phyloP scores from a whole-genome alignment of 2,888 invertebrate genomes.

The Limnephilus marmoratus region DNA sequence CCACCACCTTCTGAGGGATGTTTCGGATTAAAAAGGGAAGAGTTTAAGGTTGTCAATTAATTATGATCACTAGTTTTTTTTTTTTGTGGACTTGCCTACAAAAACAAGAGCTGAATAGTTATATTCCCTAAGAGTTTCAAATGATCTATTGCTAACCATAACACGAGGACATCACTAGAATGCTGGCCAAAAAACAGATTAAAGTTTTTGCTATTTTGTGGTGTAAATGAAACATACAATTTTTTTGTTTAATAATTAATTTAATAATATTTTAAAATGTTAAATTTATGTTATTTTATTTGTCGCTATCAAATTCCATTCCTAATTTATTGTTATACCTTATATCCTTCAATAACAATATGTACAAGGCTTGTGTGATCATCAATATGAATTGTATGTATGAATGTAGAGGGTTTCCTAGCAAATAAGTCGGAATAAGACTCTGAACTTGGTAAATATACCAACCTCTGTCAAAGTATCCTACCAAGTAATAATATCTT shows the following conservation, averaged over 20 bases:
- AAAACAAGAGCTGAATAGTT: neutral
- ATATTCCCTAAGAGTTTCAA: neutral
- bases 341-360: neutral
- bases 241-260: neutral
- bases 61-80: neutral
- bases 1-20: neutral
- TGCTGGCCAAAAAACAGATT: too few species aligned
- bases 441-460: neutral
- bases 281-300: too few species aligned
- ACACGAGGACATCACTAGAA: neutral
- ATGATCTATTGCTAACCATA: neutral
- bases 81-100: neutral
- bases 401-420: neutral
- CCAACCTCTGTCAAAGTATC: neutral
- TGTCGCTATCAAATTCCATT: neutral
- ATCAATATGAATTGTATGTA: neutral
- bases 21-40: neutral
- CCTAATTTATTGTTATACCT: too few species aligned
- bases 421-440: neutral
- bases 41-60: neutral
- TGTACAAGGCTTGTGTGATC: neutral
- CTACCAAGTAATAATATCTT: slow-evolving; percentile 25
- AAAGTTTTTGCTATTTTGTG: neutral
- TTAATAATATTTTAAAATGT: too few species aligned
- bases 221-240: neutral